These are phyloP conservation scores for Patiria miniata DNA, from an alignment of 35 echinoderm and acorn worm genomes.

Conservation along the genomic window DNA sequence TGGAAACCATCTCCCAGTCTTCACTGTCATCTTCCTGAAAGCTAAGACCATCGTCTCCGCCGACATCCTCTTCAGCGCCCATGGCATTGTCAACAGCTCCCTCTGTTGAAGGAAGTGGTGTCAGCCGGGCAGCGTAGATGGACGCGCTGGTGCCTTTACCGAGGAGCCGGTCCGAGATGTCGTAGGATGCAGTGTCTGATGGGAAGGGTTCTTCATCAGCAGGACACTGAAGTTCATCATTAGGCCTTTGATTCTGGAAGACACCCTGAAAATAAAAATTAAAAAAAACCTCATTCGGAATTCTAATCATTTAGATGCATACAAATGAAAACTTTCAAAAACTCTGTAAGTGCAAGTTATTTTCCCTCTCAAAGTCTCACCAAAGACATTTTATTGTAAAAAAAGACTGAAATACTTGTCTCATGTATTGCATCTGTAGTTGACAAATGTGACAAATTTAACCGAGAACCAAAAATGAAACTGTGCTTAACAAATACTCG, in stretches of 20 bases:
- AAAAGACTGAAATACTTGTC: too few relatives aligned
- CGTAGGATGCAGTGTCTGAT: conserved; percentile 30
- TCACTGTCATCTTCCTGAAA: neutral
- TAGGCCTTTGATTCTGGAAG: neutral
- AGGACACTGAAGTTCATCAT: neutral
- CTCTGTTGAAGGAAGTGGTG: neutral
- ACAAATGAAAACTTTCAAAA: too few relatives aligned
- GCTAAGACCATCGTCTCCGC: neutral
- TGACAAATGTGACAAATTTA: too few relatives aligned
- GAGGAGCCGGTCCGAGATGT: neutral
- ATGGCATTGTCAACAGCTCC: neutral
- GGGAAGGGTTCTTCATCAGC: neutral
- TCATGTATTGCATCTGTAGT: too few relatives aligned
- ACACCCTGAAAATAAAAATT: neutral
- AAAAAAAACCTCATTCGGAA: neutral
- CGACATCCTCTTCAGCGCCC: neutral
- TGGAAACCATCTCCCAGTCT: conserved; percentile 16
- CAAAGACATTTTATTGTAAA: too few relatives aligned
- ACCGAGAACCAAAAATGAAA: too few relatives aligned
- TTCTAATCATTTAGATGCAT: too few relatives aligned
- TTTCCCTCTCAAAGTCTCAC: too few relatives aligned
- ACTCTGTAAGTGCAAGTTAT: too few relatives aligned
- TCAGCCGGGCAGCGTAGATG: conserved; percentile 34
- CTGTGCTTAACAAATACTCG: too few relatives aligned
- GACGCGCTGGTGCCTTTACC: conserved; percentile 31